Evolutionary conservation across 2,888 invertebrate species (phyloP).

Genomic region (Agriotes lineatus): DNA sequence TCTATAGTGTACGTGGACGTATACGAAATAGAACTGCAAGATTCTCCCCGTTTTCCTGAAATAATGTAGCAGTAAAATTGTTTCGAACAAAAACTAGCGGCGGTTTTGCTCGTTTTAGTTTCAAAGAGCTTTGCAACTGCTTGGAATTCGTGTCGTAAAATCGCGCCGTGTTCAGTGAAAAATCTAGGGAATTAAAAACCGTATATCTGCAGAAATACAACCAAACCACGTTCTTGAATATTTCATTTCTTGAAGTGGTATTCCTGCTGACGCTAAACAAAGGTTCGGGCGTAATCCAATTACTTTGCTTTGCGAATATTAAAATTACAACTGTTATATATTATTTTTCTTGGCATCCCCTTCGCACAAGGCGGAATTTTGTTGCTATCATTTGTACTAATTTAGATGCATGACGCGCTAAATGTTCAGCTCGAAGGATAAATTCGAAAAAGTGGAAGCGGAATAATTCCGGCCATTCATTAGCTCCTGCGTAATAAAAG

Average conservation of each 20-base stretch:
- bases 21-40: neutral
- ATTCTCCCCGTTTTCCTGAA: neutral
- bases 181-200: constrained; percentile 50
- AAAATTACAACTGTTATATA: constrained; percentile 57
- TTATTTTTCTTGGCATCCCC: constrained; percentile 53
- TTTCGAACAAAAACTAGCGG: constrained; percentile 22
- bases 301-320: constrained; percentile 56
- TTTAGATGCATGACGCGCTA: constrained; percentile 30
- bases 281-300: constrained; percentile 59
- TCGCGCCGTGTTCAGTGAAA: constrained; percentile 47
- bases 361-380: constrained; percentile 35
- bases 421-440: constrained; percentile 19
- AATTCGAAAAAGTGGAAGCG: constrained; percentile 9
- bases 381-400: constrained; percentile 30
- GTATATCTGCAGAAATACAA: constrained; percentile 44
- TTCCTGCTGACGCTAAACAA: constrained; percentile 55
- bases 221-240: constrained; percentile 55
- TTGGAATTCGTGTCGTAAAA: constrained; percentile 49
- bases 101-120: constrained; percentile 21
- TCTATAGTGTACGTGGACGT: neutral
- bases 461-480: constrained; percentile 17
- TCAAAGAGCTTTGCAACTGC: constrained; percentile 35
- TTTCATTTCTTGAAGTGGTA: constrained; percentile 59
- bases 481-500: constrained; percentile 5
- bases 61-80: constrained; percentile 24